phyloP scores from a whole-genome alignment of 2,888 invertebrate species.

The Hypomecis punctinalis region DNA sequence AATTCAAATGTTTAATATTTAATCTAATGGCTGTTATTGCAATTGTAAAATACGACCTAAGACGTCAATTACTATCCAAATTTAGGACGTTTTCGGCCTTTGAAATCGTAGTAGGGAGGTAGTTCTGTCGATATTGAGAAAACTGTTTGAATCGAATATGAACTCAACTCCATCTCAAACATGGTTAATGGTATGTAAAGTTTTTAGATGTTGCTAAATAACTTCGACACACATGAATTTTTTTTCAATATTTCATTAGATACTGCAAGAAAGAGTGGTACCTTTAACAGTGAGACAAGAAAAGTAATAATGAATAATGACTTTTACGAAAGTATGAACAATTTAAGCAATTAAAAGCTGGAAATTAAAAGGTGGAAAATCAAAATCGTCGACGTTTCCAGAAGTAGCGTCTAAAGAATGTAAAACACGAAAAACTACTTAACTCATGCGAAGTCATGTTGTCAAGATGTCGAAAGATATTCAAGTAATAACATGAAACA shows the following conservation, averaged over 20 bases:
- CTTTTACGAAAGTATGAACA: no score
- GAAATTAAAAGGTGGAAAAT: no score
- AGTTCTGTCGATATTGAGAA: slow-evolving; percentile 56
- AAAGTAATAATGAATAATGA: no score
- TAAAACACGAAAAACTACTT: slow-evolving; percentile 31
- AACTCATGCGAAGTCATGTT: slow-evolving; percentile 31
- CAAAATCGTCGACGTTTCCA: not conserved
- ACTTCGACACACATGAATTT: no score
- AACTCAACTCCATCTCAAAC: not conserved
- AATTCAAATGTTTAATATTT: slow-evolving; percentile 60
- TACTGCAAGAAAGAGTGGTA: no score
- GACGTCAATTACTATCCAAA: slow-evolving; percentile 65
- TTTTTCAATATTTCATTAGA: no score
- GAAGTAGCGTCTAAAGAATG: slow-evolving; percentile 29
- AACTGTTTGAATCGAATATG: slow-evolving; percentile 45
- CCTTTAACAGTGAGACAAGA: no score
- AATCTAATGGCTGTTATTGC: slow-evolving; percentile 59
- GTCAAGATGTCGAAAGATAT: slow-evolving; percentile 37
- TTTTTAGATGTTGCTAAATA: no score
- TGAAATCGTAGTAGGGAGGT: slow-evolving; percentile 64
- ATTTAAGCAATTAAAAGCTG: no score
- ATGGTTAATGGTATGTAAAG: not conserved
- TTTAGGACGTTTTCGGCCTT: slow-evolving; percentile 59
- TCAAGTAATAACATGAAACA: slow-evolving; percentile 49
- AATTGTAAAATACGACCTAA: slow-evolving; percentile 64